Evolutionary conservation across 2,113 vertebrate genomes (phyloP).

Genomic region (Nibea albiflora): DNA sequence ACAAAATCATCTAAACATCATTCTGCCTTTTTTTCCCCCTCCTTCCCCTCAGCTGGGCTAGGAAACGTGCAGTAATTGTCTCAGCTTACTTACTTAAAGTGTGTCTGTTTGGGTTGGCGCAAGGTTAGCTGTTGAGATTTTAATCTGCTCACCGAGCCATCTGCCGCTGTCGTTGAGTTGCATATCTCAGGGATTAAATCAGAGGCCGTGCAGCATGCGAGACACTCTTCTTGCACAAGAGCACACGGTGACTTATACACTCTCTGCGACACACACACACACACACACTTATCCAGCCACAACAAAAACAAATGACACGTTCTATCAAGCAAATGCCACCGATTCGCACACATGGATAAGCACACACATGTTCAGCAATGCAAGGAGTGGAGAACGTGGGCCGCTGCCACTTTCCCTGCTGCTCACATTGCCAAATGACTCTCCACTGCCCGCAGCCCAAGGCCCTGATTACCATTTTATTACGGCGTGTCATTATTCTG

Average conservation of each 20-base stretch:
- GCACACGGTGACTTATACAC: constrained; percentile 11
- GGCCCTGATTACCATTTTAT: constrained; percentile 77
- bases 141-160: constrained; percentile 75
- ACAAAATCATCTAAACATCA: constrained; percentile 21
- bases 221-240: constrained; percentile 21
- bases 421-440: constrained; percentile 33
- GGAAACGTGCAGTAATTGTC: constrained; percentile 49
- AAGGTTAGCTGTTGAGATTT: constrained; percentile 66
- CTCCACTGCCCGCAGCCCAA: constrained; percentile 47
- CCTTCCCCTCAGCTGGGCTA: background rate
- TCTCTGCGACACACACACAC: background rate
- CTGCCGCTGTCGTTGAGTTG: constrained; percentile 56
- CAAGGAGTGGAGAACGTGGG: constrained; percentile 44
- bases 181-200: constrained; percentile 66
- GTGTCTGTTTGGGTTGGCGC: constrained; percentile 69
- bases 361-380: constrained; percentile 29
- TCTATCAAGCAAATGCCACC: constrained; percentile 12
- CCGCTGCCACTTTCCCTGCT: constrained; percentile 45
- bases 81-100: constrained; percentile 57
- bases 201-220: constrained; percentile 47
- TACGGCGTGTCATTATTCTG: constrained; percentile 73
- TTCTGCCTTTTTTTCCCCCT: too few relatives aligned
- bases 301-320: constrained; percentile 54
- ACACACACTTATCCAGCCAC: constrained; percentile 18
- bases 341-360: constrained; percentile 25